Base-by-base conservation (phyloP, 2,888 invertebrate species). In the Diaprepes abbreviatus region DNA sequence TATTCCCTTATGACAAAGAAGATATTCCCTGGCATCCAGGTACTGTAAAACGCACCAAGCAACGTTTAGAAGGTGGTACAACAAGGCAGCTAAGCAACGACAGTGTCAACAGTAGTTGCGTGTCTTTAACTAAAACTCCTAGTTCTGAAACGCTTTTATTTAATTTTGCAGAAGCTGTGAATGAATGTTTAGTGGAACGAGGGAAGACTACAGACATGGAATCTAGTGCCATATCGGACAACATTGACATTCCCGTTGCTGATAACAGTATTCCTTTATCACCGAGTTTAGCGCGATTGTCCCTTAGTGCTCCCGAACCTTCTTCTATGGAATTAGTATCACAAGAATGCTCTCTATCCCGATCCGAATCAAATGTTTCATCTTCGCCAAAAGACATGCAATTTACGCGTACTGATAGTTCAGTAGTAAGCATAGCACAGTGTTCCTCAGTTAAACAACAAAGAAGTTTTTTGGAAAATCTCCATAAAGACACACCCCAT, bases 31-130 rank as follows among this genome's bases (percentile, higher is more conserved):
- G 90, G 88, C 87, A 88, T 81, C 87, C 89, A 0, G 91, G 93
- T 2, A 91, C 90, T 0, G 92, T 93, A 0, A 90, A 89, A 79
- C 86, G 90, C 74, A 90, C 90, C 16, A 90, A 90, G 78, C 89
- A 90, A 77, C 90, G 90, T 76, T 83, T 92, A 19, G 92, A 92
- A 79, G 89, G 90, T 76, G 84, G 82, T 57, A 52, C 58, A 7
- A 81, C 81, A 21, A 83, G 71, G 54, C 75, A 74, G 43, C 66
- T 60, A 16, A 75, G 65, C 62, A 69, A 66, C 17, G 74, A 75
- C 48, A 75, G 73, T 59, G 71, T 62, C 24, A 75, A 70, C 45
- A 75, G 69, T 63, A 76, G 73, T 63, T 73, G 72, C 36, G 54
- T 72, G 28, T 72, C 75, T 21, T 63, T 77, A 65, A 74, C 71